Evolutionary conservation across 1,140 invertebrate species (phyloP).

Genomic region (Gonioctena quinquepunctata): DNA sequence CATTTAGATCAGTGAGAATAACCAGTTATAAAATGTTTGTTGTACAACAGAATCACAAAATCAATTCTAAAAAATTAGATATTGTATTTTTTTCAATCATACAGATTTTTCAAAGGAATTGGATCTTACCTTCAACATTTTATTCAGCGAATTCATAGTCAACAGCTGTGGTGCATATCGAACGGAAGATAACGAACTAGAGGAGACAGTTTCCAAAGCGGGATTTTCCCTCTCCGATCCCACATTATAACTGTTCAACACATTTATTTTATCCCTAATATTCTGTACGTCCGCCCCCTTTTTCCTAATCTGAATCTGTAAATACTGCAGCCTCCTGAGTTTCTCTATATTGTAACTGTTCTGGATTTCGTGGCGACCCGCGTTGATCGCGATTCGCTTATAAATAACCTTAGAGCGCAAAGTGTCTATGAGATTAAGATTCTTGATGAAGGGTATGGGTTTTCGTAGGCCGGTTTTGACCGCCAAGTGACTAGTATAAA

Average conservation of each 20-base stretch:
- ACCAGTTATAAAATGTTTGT: no score
- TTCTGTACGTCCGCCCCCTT: conserved; percentile 60
- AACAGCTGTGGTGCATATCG: conserved; percentile 52
- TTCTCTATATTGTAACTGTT: conserved; percentile 77
- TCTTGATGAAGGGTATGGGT: conserved; percentile 45
- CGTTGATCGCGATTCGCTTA: conserved; percentile 48
- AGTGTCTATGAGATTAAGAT: conserved; percentile 45
- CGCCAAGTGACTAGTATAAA: conserved; percentile 65
- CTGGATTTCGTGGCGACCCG: conserved; percentile 64
- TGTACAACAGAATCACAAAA: no score
- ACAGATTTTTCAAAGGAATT: not conserved
- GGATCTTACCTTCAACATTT: conserved; percentile 57
- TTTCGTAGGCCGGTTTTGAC: conserved; percentile 45
- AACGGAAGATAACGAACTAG: conserved; percentile 1
- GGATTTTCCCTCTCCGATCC: not conserved
- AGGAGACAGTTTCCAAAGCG: not conserved
- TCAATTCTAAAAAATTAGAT: no score
- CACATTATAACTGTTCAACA: not conserved
- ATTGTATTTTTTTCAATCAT: not conserved
- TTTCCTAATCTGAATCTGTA: conserved; percentile 64
- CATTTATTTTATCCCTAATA: conserved; percentile 59
- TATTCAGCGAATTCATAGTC: conserved; percentile 60
- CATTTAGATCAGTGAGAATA: no score
- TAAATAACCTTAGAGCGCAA: conserved; percentile 41
- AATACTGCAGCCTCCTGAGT: conserved; percentile 63